These are phyloP conservation scores for Drosophila persimilis DNA, from an alignment of 1,140 invertebrate genomes.

Conservation along the genomic window DNA sequence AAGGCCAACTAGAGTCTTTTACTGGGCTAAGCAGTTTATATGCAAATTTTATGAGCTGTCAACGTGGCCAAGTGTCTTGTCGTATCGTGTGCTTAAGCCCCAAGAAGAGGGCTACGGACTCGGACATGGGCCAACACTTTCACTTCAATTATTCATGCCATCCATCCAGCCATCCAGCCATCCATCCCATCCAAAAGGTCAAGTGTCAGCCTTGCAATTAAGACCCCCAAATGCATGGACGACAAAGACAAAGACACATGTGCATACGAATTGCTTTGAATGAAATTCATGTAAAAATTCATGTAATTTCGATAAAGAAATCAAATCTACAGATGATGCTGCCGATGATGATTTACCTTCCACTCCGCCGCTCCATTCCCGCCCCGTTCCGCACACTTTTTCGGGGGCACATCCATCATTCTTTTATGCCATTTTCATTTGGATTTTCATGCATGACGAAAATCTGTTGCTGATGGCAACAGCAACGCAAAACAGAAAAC, in stretches of 20 bases:
- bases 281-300: conserved; percentile 52
- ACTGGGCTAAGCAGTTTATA: conserved; percentile 56
- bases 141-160: conserved; percentile 57
- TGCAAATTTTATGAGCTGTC: conserved; percentile 66
- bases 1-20: conserved; percentile 9
- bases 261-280: conserved; percentile 50
- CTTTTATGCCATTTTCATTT: conserved; percentile 33
- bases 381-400: not conserved
- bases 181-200: conserved; percentile 31
- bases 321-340: conserved; percentile 26
- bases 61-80: conserved; percentile 55
- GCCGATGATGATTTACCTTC: conserved; percentile 23
- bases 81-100: conserved; percentile 29
- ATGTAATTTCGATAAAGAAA: not conserved
- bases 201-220: conserved; percentile 53
- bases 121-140: conserved; percentile 35
- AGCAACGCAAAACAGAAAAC: conserved; percentile 15
- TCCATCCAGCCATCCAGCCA: conserved; percentile 1
- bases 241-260: conserved; percentile 28
- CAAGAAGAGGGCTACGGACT: conserved; percentile 19
- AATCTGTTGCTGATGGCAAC: conserved; percentile 32
- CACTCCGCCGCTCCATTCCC: not conserved
- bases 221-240: conserved; percentile 33
- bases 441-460: conserved; percentile 34
- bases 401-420: conserved; percentile 22